phyloP scores from a whole-genome alignment of 2,797 vertebrate species.

The Luscinia luscinia region DNA sequence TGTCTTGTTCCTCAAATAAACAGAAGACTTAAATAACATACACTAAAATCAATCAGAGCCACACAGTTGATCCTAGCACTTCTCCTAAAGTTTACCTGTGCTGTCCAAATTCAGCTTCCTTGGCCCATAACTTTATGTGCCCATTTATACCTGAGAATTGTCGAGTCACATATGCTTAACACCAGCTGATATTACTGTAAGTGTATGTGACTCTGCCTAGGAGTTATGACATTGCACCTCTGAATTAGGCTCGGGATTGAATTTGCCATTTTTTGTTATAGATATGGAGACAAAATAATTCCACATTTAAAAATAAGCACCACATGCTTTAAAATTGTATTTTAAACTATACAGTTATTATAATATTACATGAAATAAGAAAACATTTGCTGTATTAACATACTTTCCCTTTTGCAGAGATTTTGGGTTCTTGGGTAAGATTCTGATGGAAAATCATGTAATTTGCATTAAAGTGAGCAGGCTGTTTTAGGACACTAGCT shows the following conservation, averaged over 20 bases:
- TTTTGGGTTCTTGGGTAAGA: not conserved
- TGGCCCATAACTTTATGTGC: not conserved
- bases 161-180: not conserved
- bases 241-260: not conserved
- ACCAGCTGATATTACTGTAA: not conserved
- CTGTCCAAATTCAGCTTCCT: slow-evolving; percentile 3
- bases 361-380: not conserved
- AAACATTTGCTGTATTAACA: not conserved
- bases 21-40: not conserved
- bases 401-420: not conserved
- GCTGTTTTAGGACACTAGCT: not conserved
- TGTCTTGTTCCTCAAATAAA: not conserved
- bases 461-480: not conserved
- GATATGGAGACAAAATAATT: not conserved
- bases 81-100: not conserved
- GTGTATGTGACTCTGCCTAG: not conserved
- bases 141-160: not conserved
- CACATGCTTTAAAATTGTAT: not conserved
- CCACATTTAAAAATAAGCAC: not conserved
- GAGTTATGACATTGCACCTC: not conserved
- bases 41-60: not conserved
- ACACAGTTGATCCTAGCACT: not conserved
- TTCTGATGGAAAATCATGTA: not conserved
- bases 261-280: not conserved
- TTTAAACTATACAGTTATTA: not conserved